These are phyloP conservation scores for Brevimyrus niger DNA, from an alignment of 2,113 vertebrate genomes.

Conservation along the genomic window DNA sequence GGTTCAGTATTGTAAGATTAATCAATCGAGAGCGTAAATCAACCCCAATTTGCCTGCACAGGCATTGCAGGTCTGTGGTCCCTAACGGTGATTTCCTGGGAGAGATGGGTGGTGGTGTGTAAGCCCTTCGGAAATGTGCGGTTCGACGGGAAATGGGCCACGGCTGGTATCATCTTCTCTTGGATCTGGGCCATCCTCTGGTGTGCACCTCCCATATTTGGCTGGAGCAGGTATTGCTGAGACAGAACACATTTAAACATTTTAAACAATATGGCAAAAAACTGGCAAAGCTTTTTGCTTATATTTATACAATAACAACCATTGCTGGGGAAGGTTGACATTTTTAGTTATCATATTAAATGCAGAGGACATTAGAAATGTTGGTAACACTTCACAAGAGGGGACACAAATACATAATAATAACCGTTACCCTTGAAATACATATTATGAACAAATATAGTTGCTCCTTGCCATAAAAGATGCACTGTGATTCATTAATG, in stretches of 20 bases:
- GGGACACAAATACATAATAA: background rate
- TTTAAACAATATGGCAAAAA: background rate
- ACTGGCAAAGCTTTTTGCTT: background rate
- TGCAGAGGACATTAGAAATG: background rate
- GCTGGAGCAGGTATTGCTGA: conserved; percentile 76
- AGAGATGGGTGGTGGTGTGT: conserved; percentile 85
- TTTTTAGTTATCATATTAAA: background rate
- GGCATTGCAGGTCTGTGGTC: conserved; percentile 79
- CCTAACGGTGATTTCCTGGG: conserved; percentile 80
- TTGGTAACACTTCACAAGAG: background rate
- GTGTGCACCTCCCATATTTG: conserved; percentile 75
- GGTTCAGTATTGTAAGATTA: background rate
- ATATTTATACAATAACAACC: too few species aligned
- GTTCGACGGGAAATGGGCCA: conserved; percentile 77
- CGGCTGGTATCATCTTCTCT: conserved; percentile 66
- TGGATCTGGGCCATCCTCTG: conserved; percentile 70
- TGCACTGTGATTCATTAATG: background rate
- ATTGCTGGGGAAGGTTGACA: background rate
- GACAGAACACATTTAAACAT: background rate
- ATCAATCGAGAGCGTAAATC: background rate
- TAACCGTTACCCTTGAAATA: background rate
- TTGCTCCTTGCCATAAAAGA: background rate
- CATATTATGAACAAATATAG: background rate
- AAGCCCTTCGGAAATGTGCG: conserved; percentile 84
- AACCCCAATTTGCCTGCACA: conserved; percentile 25